Conservation (phyloP, 2,113 vertebrate genomes). For the Sylvietta virens region DNA sequence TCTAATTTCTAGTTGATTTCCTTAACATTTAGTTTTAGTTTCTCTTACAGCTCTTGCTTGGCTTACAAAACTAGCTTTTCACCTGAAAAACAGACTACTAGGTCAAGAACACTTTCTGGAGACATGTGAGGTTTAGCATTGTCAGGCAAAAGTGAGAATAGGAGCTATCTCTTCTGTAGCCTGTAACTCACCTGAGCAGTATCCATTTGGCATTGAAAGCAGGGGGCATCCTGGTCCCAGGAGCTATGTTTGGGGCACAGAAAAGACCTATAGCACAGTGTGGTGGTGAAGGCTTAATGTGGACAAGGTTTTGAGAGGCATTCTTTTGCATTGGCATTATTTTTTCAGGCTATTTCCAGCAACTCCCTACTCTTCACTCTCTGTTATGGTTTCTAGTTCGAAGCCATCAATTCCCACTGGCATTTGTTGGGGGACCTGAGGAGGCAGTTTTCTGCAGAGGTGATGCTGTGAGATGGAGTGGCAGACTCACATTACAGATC, state of each 20-base stretch:
- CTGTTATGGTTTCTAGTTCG: background rate
- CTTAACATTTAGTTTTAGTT: background rate
- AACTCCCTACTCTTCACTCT: background rate
- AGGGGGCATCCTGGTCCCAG: no score
- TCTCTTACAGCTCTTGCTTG: background rate
- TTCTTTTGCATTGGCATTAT: background rate
- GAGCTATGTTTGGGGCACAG: background rate
- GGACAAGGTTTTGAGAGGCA: background rate
- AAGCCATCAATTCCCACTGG: background rate
- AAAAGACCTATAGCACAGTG: background rate
- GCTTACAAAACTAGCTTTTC: background rate
- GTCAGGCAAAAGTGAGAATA: background rate
- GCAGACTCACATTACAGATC: background rate
- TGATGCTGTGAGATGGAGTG: background rate
- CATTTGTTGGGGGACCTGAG: background rate
- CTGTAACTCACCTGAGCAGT: background rate
- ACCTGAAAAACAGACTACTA: background rate
- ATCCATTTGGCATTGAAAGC: background rate
- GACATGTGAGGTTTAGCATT: background rate
- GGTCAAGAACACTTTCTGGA: background rate
- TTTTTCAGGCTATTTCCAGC: background rate
- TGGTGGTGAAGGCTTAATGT: background rate
- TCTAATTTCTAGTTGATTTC: background rate
- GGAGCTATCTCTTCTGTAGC: background rate
- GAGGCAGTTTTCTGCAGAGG: background rate